These are phyloP conservation scores for Clarias platycephalus DNA, from an alignment of 2,797 vertebrate genomes.

Conservation along the genomic window DNA sequence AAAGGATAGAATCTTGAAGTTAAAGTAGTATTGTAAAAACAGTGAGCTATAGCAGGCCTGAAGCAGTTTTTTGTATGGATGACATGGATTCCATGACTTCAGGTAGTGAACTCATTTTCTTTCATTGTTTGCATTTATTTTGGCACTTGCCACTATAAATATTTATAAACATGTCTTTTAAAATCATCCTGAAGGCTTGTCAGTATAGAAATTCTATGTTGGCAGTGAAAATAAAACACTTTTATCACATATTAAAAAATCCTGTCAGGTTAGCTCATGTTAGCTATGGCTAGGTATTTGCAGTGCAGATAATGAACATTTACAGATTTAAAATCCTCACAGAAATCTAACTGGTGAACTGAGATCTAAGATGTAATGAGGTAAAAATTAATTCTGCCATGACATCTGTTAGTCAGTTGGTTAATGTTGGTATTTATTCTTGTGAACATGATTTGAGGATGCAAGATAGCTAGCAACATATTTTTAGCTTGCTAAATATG, in stretches of 20 bases:
- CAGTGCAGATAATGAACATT: not conserved
- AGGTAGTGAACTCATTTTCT: no score
- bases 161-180: not conserved
- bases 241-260: not conserved
- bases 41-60: not conserved
- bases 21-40: not conserved
- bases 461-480: no score
- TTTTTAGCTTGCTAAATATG: not conserved
- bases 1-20: no score
- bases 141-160: not conserved
- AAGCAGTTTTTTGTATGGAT: not conserved
- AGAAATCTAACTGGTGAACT: not conserved
- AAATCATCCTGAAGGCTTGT: no score
- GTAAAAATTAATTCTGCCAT: not conserved
- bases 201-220: not conserved
- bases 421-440: not conserved
- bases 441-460: not conserved
- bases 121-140: not conserved
- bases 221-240: not conserved
- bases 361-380: not conserved
- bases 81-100: not conserved
- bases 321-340: not conserved
- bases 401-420: not conserved
- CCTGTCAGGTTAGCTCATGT: not conserved
- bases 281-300: not conserved